Evolutionary conservation across 2,888 invertebrate species (phyloP), one percentile per base, ranked within the genome.

Genomic region (Lasius platythorax): DNA sequence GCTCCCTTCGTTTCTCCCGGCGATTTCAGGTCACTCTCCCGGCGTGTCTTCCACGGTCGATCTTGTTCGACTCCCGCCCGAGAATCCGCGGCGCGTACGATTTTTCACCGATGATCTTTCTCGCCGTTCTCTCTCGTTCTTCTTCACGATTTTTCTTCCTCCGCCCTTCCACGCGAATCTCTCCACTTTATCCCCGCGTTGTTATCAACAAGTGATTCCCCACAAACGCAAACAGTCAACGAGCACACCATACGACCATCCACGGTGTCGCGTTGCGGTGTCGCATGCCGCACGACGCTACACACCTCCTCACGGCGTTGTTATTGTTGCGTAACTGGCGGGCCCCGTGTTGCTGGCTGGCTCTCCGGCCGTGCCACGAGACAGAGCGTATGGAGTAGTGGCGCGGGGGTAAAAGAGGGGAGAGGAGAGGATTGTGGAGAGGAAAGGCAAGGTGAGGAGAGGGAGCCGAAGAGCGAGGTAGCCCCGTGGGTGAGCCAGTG

Each of bases 261-360:
- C 63, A 50, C 76, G 76, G 56, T 78, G 86, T 91, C 89, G 88
- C 85, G 82, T 86, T 85, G 85, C 88, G 88, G 84, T 85, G 79
- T 83, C 85, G 84, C 88, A 86, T 87, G 91, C 90, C 76, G 76
- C 75, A 50, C 75, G 33, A 87, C 86, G 89, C 90, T 86, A 83
- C 66, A 87, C 84, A 89, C 86, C 89, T 92, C 87, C 85, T 87
- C 83, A 83, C 86, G 85, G 89, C 89, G 90, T 90, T 92, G 91
- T 92, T 92, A 91, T 92, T 91, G 91, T 93, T 93, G 93, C 92
- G 93, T 93, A 93, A 93, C 92, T 91, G 91, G 87, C 86, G 87
- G 58, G 87, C 79, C 87, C 76, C 86, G 86, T 85, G 87, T 87
- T 86, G 83, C 85, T 83, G 89, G 86, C 73, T 79, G 76, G 73